Conservation (phyloP, 2,113 vertebrate genomes). For the Corapipo altera region DNA sequence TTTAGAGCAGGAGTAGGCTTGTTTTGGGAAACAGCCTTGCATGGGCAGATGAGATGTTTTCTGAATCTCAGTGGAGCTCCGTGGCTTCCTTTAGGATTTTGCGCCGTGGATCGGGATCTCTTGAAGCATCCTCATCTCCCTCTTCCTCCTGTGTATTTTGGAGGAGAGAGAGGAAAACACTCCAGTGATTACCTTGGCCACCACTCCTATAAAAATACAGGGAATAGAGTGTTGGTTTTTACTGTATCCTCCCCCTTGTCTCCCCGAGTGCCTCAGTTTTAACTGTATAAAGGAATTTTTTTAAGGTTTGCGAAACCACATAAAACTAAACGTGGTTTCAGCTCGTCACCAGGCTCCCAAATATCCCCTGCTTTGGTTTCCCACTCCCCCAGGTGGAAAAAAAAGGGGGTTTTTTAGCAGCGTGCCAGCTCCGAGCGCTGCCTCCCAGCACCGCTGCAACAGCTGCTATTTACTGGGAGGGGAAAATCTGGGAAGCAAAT, state of each 20-base stretch:
- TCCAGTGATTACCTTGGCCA: neutral
- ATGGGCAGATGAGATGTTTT: neutral
- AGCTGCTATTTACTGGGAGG: constrained; percentile 18
- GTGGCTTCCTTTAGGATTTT: neutral
- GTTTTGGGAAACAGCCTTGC: neutral
- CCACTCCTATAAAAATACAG: neutral
- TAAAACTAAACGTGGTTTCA: neutral
- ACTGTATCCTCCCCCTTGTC: fast-evolving
- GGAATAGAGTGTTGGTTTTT: neutral
- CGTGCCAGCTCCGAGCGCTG: fast-evolving
- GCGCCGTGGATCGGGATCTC: neutral
- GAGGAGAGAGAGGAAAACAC: neutral
- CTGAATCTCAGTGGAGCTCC: neutral
- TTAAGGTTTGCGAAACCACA: neutral
- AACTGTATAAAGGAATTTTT: neutral
- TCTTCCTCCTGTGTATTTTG: neutral
- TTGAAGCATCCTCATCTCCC: neutral
- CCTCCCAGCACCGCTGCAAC: neutral
- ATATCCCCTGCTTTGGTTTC: neutral
- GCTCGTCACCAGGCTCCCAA: neutral
- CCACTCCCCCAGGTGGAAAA: neutral
- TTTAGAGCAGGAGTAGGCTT: neutral
- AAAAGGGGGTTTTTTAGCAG: neutral
- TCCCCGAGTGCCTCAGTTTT: neutral
- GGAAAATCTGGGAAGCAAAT: neutral